Conservation (phyloP, 2,797 vertebrate genomes). For the Eospalax fontanierii region DNA sequence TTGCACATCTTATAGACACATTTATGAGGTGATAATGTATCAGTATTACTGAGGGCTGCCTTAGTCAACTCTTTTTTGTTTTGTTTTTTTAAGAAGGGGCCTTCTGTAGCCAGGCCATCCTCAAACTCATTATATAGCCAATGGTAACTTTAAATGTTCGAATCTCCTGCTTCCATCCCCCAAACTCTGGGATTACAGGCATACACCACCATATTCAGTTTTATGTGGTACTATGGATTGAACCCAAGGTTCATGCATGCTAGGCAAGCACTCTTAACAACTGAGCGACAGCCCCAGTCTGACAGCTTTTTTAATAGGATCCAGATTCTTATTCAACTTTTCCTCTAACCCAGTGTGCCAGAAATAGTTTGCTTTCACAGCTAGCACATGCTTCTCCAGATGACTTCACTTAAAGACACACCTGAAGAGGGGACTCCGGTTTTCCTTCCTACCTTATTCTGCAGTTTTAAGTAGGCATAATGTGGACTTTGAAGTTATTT, state of each 20-base stretch:
- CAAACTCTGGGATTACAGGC: background rate
- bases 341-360: background rate
- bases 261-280: too few species aligned
- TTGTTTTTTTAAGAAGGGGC: too few species aligned
- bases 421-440: background rate
- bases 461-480: background rate
- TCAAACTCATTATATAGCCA: background rate
- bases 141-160: background rate
- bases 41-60: background rate
- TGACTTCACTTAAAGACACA: background rate
- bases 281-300: background rate
- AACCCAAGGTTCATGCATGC: background rate
- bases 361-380: background rate
- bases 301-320: background rate
- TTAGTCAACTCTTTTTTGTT: background rate
- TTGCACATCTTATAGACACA: conserved; percentile 2
- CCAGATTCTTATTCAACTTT: background rate
- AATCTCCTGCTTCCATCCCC: background rate
- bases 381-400: background rate
- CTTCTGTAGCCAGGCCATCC: background rate
- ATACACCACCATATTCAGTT: too few species aligned
- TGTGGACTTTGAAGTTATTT: background rate
- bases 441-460: background rate
- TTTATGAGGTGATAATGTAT: background rate
- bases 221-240: background rate